A percentile compares a stretch with the other conserved stretches of the same genome.
Conservation (phyloP, 2,888 invertebrate species). For the Sipha maydis region DNA sequence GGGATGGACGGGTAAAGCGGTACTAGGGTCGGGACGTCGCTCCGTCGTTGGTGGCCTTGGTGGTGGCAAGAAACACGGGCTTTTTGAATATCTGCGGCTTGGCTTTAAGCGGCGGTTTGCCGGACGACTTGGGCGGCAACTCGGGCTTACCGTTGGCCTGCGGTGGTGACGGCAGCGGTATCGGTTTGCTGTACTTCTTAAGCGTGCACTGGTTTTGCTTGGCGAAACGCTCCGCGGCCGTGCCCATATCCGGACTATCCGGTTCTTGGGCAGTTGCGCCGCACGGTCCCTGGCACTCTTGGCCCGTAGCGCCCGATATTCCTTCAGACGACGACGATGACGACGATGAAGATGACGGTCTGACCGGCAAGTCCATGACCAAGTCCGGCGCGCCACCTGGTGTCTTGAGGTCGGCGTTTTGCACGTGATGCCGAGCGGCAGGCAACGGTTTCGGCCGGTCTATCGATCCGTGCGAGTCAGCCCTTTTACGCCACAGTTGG, state of each 20-base stretch:
- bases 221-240: slow-evolving; percentile 81
- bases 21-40: neutral
- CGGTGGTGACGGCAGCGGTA: slow-evolving; percentile 8
- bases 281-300: slow-evolving; percentile 30
- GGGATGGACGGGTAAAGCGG: neutral
- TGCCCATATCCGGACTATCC: slow-evolving; percentile 76
- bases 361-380: slow-evolving; percentile 83
- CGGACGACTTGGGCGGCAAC: slow-evolving; percentile 71
- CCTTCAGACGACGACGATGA: neutral
- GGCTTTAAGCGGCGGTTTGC: slow-evolving; percentile 80
- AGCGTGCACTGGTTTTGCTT: slow-evolving; percentile 82
- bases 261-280: slow-evolving; percentile 66
- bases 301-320: neutral
- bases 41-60: neutral
- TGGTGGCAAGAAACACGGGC: slow-evolving; percentile 70
- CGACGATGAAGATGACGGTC: neutral
- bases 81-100: slow-evolving; percentile 84
- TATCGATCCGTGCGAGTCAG: slow-evolving; percentile 70
- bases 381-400: slow-evolving; percentile 75
- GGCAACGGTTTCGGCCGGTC: slow-evolving; percentile 50
- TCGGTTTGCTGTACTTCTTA: slow-evolving; percentile 74
- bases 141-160: slow-evolving; percentile 62
- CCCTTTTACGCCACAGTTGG: slow-evolving; percentile 74
- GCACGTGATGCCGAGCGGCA: slow-evolving; percentile 17
- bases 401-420: slow-evolving; percentile 66